These are phyloP conservation scores for Thalassophryne amazonica DNA, from an alignment of 2,797 vertebrate genomes.

Conservation along the genomic window DNA sequence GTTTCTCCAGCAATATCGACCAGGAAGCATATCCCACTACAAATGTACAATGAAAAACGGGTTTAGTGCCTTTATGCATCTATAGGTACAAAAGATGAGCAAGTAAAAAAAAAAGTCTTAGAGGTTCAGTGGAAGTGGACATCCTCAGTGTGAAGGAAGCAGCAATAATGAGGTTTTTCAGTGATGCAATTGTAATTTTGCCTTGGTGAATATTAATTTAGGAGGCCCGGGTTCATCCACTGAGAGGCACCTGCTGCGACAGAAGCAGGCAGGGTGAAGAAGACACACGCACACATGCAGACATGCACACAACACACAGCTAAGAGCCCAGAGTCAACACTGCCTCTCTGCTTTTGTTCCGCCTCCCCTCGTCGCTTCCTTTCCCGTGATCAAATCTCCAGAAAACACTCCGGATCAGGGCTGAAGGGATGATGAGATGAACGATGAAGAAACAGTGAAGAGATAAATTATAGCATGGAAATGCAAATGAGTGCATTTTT, in stretches of 20 bases:
- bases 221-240: slow-evolving; percentile 57
- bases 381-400: slow-evolving; percentile 47
- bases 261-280: slow-evolving; percentile 59
- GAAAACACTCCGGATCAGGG: slow-evolving; percentile 33
- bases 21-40: too few species aligned
- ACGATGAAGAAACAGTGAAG: slow-evolving; percentile 40
- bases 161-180: slow-evolving; percentile 17
- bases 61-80: too few species aligned
- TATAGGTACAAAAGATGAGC: too few species aligned
- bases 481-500: slow-evolving; percentile 64
- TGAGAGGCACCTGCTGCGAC: slow-evolving; percentile 53
- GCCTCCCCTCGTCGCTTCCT: slow-evolving; percentile 35
- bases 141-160: background rate
- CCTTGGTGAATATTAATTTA: slow-evolving; percentile 51
- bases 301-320: slow-evolving; percentile 38
- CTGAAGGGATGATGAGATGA: slow-evolving; percentile 56
- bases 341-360: slow-evolving; percentile 61
- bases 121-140: background rate
- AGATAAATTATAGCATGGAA: slow-evolving; percentile 60
- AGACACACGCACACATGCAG: slow-evolving; percentile 33
- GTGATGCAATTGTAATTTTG: slow-evolving; percentile 34
- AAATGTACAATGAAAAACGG: too few species aligned
- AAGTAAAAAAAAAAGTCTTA: too few species aligned
- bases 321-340: slow-evolving; percentile 66
- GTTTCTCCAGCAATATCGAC: too few species aligned